Percentiles rank a stretch among this genome's conserved stretches.
These are phyloP conservation scores for Sterrhoptilus dennistouni DNA, from an alignment of 2,113 vertebrate genomes.

Conservation along the genomic window DNA sequence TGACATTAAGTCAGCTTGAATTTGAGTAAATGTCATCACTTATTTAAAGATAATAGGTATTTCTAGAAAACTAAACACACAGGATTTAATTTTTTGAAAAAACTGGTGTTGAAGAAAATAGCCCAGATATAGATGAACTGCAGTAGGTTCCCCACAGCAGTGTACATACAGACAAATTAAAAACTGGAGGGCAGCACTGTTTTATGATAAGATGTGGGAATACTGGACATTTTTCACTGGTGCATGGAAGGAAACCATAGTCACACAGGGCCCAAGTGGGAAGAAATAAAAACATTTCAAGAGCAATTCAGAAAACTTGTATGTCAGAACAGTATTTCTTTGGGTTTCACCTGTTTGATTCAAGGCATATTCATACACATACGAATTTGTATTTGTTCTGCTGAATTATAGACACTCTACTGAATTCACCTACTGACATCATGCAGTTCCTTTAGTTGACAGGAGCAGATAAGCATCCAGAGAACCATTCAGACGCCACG, in stretches of 20 bases:
- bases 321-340: background rate
- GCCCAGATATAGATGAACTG: background rate
- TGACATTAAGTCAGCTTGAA: background rate
- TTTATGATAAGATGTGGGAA: background rate
- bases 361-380: background rate
- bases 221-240: background rate
- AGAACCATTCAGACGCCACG: background rate
- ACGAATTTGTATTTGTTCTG: background rate
- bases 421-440: background rate
- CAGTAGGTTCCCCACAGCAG: background rate
- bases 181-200: background rate
- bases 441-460: background rate
- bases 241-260: background rate
- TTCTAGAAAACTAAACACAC: background rate
- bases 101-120: background rate
- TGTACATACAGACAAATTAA: background rate
- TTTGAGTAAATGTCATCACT: background rate
- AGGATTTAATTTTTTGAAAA: background rate
- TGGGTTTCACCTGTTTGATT: background rate
- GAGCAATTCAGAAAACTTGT: background rate
- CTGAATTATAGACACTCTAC: background rate
- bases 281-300: background rate
- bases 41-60: background rate
- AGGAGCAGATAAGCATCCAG: background rate
- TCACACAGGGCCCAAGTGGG: rapidly evolving